These are phyloP conservation scores for Oreochromis mossambicus DNA, from an alignment of 2,797 vertebrate genomes.

Conservation along the genomic window DNA sequence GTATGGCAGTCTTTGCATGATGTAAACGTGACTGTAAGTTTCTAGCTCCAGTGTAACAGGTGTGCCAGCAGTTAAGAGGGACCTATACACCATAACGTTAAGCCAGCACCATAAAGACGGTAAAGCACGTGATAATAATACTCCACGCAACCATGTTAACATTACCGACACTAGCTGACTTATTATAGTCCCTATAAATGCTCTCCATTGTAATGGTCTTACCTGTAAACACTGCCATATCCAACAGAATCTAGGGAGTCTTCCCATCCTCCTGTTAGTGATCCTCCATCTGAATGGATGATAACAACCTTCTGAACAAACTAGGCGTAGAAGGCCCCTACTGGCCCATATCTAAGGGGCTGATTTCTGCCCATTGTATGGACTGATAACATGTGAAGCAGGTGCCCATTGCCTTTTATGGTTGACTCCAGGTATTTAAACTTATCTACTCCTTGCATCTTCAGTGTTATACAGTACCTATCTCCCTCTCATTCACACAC, in stretches of 20 bases:
- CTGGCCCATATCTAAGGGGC: rapidly evolving
- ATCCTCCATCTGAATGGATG: background rate
- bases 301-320: background rate
- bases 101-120: background rate
- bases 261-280: background rate
- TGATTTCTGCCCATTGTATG: background rate
- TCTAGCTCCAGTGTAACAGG: background rate
- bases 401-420: background rate
- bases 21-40: background rate
- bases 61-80: background rate
- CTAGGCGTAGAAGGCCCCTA: background rate
- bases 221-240: background rate
- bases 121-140: background rate
- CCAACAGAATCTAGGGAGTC: background rate
- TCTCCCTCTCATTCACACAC: background rate
- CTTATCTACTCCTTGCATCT: background rate
- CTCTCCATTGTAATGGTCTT: rapidly evolving
- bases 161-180: background rate
- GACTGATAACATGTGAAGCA: rapidly evolving
- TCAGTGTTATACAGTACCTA: background rate
- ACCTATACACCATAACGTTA: background rate
- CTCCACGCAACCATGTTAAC: background rate
- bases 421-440: background rate
- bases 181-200: background rate
- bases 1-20: rapidly evolving